Percentiles rank a stretch among this genome's conserved stretches.
Conservation (phyloP, 2,113 vertebrate genomes). For the Rafetus swinhoei region DNA sequence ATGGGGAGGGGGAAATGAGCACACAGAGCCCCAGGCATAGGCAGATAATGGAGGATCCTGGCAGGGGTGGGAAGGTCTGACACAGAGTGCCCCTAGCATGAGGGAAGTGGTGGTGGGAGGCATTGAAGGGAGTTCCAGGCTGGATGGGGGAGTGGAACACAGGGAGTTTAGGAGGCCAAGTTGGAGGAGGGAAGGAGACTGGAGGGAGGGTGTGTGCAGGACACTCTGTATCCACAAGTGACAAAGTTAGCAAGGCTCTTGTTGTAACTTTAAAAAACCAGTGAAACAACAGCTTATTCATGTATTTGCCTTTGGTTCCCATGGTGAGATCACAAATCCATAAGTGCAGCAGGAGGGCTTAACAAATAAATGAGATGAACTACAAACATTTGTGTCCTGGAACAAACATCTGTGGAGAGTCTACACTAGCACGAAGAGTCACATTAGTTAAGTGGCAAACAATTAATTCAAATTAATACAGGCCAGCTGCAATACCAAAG, state of each 20-base stretch:
- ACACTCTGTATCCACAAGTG: not conserved
- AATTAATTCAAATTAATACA: not conserved
- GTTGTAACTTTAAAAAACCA: not conserved
- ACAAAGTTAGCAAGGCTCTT: not conserved
- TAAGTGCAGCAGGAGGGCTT: not conserved
- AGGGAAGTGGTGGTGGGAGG: not conserved
- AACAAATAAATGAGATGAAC: not conserved
- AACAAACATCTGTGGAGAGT: not conserved
- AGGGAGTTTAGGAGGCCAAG: not conserved
- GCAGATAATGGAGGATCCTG: not conserved
- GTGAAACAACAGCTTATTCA: not conserved
- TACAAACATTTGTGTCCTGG: not conserved
- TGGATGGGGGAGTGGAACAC: not conserved
- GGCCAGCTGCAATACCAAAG: not conserved
- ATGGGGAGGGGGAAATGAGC: not conserved
- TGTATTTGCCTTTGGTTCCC: not conserved
- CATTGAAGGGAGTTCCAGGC: not conserved
- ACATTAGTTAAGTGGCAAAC: not conserved
- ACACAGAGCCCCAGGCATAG: not conserved
- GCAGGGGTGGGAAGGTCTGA: not conserved
- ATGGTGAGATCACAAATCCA: not conserved
- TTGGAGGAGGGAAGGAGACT: not conserved
- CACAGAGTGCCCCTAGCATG: not conserved
- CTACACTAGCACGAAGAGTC: not conserved
- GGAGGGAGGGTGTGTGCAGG: not conserved